phyloP scores from a whole-genome alignment of 2,888 invertebrate species.

The Acleris emargana region DNA sequence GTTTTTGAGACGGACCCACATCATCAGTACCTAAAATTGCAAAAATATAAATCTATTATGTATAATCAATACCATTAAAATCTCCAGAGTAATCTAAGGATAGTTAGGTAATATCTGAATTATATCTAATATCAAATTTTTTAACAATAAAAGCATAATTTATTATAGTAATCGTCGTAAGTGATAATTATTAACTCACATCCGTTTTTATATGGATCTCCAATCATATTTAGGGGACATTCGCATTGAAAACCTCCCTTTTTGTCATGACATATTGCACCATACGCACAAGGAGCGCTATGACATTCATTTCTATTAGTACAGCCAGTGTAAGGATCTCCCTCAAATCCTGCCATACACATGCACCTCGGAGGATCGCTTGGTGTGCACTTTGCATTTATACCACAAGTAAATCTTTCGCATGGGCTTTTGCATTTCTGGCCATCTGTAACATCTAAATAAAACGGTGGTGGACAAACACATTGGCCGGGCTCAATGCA shows the following conservation, averaged over 20 bases:
- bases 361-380: conserved; percentile 95
- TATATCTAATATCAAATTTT: background rate
- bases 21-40: conserved; percentile 59
- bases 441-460: conserved; percentile 90
- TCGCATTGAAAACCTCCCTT: conserved; percentile 94
- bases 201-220: conserved; percentile 93
- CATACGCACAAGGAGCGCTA: conserved; percentile 92
- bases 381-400: conserved; percentile 95
- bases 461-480: conserved; percentile 95
- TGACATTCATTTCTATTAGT: conserved; percentile 94
- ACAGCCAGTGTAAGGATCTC: conserved; percentile 93
- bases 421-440: conserved; percentile 97
- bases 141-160: background rate
- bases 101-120: too few species aligned
- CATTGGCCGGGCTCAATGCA: conserved; percentile 96
- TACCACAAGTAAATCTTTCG: conserved; percentile 94
- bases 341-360: conserved; percentile 94
- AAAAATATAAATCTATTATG: background rate
- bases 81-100: too few species aligned
- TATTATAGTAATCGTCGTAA: background rate
- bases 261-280: conserved; percentile 94
- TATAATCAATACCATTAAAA: too few species aligned
- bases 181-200: conserved; percentile 80
- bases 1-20: conserved; percentile 81
- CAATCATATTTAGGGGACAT: conserved; percentile 91